Evolutionary conservation across 2,113 vertebrate species (phyloP).

Genomic region (Saccopteryx bilineata): DNA sequence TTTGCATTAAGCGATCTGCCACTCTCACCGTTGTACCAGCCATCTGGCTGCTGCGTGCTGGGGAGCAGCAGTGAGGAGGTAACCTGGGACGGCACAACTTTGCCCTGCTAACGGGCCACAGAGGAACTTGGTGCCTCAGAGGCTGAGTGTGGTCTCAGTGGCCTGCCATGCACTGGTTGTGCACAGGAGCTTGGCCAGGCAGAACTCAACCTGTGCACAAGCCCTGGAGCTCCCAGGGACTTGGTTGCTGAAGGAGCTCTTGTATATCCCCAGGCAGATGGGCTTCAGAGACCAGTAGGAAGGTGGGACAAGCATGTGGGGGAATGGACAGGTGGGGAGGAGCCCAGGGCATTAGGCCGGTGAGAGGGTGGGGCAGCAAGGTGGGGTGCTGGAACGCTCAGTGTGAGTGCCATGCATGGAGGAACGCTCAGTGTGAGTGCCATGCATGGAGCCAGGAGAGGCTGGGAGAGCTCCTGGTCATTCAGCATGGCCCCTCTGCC

Average conservation of each 20-base stretch:
- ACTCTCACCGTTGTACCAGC: conserved; percentile 22
- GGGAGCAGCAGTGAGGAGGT: background rate
- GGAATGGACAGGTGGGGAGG: accelerated
- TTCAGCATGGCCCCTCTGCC: background rate
- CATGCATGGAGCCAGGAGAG: background rate
- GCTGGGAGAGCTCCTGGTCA: background rate
- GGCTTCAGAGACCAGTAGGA: background rate
- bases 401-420: too few relatives aligned
- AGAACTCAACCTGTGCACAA: accelerated
- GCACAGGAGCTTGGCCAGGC: accelerated
- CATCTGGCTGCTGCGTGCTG: conserved; percentile 42
- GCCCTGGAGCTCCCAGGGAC: too few relatives aligned
- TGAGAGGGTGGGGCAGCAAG: too few relatives aligned
- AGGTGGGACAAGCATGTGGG: accelerated
- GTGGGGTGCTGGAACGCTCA: background rate
- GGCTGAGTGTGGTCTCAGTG: accelerated
- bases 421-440: background rate
- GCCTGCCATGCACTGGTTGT: background rate
- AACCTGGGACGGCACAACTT: background rate
- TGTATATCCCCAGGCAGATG: accelerated
- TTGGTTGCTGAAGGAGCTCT: background rate
- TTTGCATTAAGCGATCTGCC: conserved; percentile 53
- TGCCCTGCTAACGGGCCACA: background rate
- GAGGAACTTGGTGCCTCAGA: background rate
- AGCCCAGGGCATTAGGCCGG: accelerated